These are phyloP conservation scores for Misgurnus mizolepis DNA, from an alignment of 2,113 vertebrate genomes.

Conservation along the genomic window DNA sequence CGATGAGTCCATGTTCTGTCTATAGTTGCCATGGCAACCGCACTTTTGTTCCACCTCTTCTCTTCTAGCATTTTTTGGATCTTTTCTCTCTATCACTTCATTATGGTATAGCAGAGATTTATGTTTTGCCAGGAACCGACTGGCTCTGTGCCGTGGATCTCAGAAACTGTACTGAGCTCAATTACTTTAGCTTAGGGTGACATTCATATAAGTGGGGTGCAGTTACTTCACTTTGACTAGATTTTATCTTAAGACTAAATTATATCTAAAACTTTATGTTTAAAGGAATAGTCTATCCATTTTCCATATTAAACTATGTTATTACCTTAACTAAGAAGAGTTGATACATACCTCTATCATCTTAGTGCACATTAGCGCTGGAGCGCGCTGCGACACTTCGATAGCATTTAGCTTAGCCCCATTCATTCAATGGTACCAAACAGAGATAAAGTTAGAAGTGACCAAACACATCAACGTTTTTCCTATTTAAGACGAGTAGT, in stretches of 20 bases:
- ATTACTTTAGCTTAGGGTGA: background rate
- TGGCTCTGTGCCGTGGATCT: background rate
- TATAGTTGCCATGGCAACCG: constrained; percentile 51
- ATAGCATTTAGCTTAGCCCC: too few relatives aligned
- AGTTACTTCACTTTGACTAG: background rate
- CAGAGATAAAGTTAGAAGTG: too few relatives aligned
- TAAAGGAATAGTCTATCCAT: too few relatives aligned
- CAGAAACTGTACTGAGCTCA: background rate
- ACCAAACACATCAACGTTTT: too few relatives aligned
- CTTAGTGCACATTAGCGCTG: too few relatives aligned
- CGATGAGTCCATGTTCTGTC: constrained; percentile 39
- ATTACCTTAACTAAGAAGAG: too few relatives aligned
- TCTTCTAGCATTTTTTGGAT: constrained; percentile 37
- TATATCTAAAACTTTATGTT: too few relatives aligned
- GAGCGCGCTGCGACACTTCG: too few relatives aligned
- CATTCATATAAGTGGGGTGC: background rate
- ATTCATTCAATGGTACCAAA: too few relatives aligned
- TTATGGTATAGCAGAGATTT: background rate
- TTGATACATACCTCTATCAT: too few relatives aligned
- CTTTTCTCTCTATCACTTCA: constrained; percentile 12
- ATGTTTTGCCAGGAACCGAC: background rate
- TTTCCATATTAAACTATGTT: too few relatives aligned
- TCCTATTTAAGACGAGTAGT: too few relatives aligned
- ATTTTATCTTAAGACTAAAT: background rate
- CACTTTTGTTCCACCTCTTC: constrained; percentile 28